These are phyloP conservation scores for Folsomia manolachei DNA, from an alignment of 2,888 invertebrate species.

Conservation along the genomic window DNA sequence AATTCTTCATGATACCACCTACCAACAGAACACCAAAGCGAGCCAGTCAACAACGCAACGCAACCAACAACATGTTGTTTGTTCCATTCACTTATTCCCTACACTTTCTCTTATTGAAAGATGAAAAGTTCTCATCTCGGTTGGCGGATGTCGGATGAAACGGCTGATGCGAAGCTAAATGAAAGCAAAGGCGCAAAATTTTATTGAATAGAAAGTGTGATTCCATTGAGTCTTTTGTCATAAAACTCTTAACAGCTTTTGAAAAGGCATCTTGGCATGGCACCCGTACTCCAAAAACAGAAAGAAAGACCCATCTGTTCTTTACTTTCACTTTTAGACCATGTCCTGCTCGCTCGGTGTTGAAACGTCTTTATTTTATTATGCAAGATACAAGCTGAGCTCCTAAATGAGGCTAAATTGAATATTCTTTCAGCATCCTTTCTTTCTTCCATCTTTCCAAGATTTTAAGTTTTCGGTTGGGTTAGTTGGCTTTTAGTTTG, in stretches of 20 bases:
- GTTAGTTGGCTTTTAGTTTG: neutral
- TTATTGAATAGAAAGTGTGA: constrained; percentile 21
- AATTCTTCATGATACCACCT: too few relatives aligned
- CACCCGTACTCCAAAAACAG: neutral
- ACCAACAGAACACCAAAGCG: neutral
- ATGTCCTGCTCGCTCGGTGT: neutral
- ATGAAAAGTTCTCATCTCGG: constrained; percentile 7
- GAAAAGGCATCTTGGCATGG: constrained; percentile 2
- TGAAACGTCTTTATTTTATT: constrained; percentile 34
- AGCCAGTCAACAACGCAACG: too few relatives aligned
- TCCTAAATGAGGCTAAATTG: constrained; percentile 44
- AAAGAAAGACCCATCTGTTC: too few relatives aligned
- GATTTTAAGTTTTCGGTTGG: neutral
- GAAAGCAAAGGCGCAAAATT: constrained; percentile 8
- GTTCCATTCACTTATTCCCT: neutral
- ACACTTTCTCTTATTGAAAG: neutral
- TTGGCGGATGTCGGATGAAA: too few relatives aligned
- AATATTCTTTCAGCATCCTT: constrained; percentile 32
- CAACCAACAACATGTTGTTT: too few relatives aligned
- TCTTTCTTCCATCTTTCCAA: neutral
- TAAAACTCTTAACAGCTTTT: constrained; percentile 18
- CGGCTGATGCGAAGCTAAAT: neutral
- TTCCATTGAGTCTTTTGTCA: constrained; percentile 16
- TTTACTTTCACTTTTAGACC: too few relatives aligned
- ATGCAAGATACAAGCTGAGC: constrained; percentile 35